Evolutionary conservation across 1,140 invertebrate species (phyloP).

Genomic region (Daktulosphaira vitifoliae): DNA sequence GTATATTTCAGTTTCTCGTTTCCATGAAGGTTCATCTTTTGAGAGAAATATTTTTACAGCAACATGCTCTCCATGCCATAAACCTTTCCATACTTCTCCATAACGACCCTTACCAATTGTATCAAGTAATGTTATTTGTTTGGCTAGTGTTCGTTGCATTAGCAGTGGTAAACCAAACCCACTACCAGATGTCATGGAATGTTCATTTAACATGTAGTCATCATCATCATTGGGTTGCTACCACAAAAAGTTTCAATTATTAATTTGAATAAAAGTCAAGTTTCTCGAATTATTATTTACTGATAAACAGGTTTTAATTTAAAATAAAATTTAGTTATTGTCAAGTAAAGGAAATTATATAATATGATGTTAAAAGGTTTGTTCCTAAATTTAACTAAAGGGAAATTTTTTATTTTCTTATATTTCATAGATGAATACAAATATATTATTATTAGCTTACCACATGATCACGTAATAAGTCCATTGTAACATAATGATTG

Average conservation of each 20-base stretch:
- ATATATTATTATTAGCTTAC: neutral
- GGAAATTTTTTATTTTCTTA: too few relatives aligned
- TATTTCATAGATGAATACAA: too few relatives aligned
- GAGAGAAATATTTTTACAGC: slow-evolving; percentile 89
- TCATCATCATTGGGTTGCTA: too few relatives aligned
- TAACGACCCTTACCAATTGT: slow-evolving; percentile 77
- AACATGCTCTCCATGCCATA: slow-evolving; percentile 71
- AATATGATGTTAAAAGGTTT: too few relatives aligned
- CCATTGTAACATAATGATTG: too few relatives aligned
- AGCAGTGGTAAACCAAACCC: slow-evolving; percentile 72
- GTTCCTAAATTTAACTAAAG: too few relatives aligned
- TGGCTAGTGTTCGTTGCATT: slow-evolving; percentile 68
- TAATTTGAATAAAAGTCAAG: neutral
- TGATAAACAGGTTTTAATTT: neutral
- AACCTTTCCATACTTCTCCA: slow-evolving; percentile 79
- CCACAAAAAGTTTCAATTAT: neutral
- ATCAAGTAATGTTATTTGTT: slow-evolving; percentile 62
- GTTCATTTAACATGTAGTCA: neutral
- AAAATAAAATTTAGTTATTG: too few relatives aligned
- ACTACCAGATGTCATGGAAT: slow-evolving; percentile 57
- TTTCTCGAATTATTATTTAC: neutral
- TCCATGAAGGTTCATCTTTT: slow-evolving; percentile 80
- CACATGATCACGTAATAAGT: too few relatives aligned
- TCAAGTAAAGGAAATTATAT: too few relatives aligned
- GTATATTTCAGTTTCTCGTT: slow-evolving; percentile 83